These are phyloP conservation scores for Hemiscyllium ocellatum DNA, from an alignment of 2,113 vertebrate species.

Conservation along the genomic window DNA sequence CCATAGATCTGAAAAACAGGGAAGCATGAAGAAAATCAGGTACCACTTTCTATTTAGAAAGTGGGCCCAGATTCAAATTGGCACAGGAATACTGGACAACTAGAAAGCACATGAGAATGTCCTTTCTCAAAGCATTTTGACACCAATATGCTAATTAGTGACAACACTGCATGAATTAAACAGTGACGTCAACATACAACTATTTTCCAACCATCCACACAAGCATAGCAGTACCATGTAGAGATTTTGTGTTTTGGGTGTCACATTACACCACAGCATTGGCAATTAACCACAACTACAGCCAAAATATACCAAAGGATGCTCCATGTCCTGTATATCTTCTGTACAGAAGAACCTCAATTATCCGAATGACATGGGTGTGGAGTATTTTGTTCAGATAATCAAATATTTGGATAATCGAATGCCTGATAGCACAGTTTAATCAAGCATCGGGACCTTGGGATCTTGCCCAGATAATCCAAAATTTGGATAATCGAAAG, in stretches of 20 bases:
- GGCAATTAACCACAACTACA: background rate
- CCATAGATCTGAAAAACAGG: background rate
- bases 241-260: background rate
- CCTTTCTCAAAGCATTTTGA: background rate
- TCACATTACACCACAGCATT: background rate
- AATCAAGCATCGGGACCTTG: too few relatives aligned
- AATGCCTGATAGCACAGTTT: too few relatives aligned
- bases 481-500: too few relatives aligned
- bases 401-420: too few relatives aligned
- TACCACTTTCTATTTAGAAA: background rate
- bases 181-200: background rate
- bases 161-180: background rate
- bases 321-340: background rate
- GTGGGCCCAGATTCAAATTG: background rate
- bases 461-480: too few relatives aligned
- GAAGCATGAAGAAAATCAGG: background rate
- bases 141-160: background rate
- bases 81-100: background rate
- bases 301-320: background rate
- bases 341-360: too few relatives aligned
- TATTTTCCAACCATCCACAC: background rate
- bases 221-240: background rate
- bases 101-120: background rate
- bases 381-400: too few relatives aligned
- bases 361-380: too few relatives aligned